Conservation (phyloP, 1,140 invertebrate genomes). For the Mactra quadrangularis region DNA sequence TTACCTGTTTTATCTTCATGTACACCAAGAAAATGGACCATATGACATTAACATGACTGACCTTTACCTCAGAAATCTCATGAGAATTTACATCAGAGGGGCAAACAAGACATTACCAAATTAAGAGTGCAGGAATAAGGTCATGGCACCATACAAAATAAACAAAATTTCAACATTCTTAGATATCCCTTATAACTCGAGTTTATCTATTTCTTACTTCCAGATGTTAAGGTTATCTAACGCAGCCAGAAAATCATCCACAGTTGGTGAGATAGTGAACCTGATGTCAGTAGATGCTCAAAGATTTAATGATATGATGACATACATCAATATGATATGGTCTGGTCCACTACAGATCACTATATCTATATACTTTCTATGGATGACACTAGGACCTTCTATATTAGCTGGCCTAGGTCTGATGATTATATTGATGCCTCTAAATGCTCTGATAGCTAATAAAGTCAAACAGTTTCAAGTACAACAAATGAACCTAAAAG, state of each 20-base stretch:
- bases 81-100: too few relatives aligned
- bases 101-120: too few relatives aligned
- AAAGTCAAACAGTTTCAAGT: constrained; percentile 87
- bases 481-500: constrained; percentile 86
- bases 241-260: constrained; percentile 82
- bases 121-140: too few relatives aligned
- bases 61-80: too few relatives aligned
- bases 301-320: constrained; percentile 84
- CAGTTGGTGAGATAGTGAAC: constrained; percentile 87
- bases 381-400: constrained; percentile 88
- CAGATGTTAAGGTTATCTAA: constrained; percentile 80
- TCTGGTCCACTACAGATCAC: constrained; percentile 96
- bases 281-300: constrained; percentile 86
- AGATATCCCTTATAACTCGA: too few relatives aligned
- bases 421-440: constrained; percentile 84
- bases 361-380: constrained; percentile 94
- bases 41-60: too few relatives aligned
- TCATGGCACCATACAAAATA: too few relatives aligned
- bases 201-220: too few relatives aligned
- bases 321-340: constrained; percentile 98
- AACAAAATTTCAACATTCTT: too few relatives aligned
- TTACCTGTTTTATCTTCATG: too few relatives aligned
- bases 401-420: constrained; percentile 83
- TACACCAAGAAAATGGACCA: too few relatives aligned
- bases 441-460: constrained; percentile 95